A percentile compares a stretch with the other conserved stretches of the same genome.
phyloP scores from a whole-genome alignment of 2,888 invertebrate genomes.

The Athetis lepigone region DNA sequence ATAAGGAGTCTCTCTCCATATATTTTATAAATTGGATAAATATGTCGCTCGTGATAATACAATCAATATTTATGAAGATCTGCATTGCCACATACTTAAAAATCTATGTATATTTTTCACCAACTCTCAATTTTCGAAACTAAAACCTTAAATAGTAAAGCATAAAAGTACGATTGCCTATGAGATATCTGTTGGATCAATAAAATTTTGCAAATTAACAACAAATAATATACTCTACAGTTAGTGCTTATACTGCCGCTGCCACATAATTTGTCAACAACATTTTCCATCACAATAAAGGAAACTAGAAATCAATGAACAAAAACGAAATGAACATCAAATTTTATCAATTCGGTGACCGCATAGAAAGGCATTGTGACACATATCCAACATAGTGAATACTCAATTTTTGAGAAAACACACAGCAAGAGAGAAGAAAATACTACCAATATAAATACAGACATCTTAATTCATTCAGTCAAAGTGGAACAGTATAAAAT shows the following conservation, averaged over 20 bases:
- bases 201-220: slow-evolving; percentile 90
- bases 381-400: slow-evolving; percentile 90
- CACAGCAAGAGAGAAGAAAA: slow-evolving; percentile 83
- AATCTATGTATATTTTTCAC: slow-evolving; percentile 90
- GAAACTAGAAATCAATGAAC: slow-evolving; percentile 83
- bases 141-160: slow-evolving; percentile 85
- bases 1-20: slow-evolving; percentile 82
- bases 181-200: slow-evolving; percentile 86
- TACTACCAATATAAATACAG: slow-evolving; percentile 89
- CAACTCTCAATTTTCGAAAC: slow-evolving; percentile 85
- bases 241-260: slow-evolving; percentile 84
- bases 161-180: slow-evolving; percentile 85
- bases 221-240: slow-evolving; percentile 86
- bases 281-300: slow-evolving; percentile 88
- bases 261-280: slow-evolving; percentile 89
- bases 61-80: slow-evolving; percentile 89
- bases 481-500: slow-evolving; percentile 90
- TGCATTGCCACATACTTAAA: slow-evolving; percentile 91
- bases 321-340: slow-evolving; percentile 78
- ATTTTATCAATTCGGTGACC: slow-evolving; percentile 87
- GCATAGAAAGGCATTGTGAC: slow-evolving; percentile 89
- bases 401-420: slow-evolving; percentile 83
- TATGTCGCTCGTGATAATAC: slow-evolving; percentile 83
- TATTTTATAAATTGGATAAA: slow-evolving; percentile 83
- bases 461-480: slow-evolving; percentile 90